These are phyloP conservation scores for Cenopis cana DNA, from an alignment of 2,888 invertebrate species.

Conservation along the genomic window DNA sequence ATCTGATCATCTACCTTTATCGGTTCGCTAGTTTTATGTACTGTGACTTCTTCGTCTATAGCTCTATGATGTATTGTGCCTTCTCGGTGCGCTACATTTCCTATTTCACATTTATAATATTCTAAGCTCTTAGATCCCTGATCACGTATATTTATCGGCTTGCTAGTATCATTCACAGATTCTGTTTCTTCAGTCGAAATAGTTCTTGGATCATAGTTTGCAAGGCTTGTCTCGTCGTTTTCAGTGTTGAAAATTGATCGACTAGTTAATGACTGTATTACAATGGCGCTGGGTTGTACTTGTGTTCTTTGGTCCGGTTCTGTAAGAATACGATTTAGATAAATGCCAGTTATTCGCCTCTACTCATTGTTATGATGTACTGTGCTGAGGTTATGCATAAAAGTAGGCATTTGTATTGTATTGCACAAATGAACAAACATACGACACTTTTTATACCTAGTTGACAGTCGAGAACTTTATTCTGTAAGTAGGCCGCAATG, in stretches of 20 bases:
- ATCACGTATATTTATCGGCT: neutral
- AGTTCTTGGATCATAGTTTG: neutral
- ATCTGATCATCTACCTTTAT: no score
- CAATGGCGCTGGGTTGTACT: neutral
- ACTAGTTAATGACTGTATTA: neutral
- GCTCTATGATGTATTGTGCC: neutral
- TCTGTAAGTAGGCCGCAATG: no score
- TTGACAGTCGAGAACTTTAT: no score
- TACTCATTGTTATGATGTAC: no score
- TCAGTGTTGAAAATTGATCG: neutral
- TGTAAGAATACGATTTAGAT: neutral
- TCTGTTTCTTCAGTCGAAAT: neutral
- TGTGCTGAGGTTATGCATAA: no score
- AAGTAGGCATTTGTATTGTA: no score
- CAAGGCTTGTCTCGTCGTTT: neutral
- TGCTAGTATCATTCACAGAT: neutral
- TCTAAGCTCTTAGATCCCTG: neutral
- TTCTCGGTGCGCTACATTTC: neutral
- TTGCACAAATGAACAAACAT: no score
- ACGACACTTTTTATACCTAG: no score
- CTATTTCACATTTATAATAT: neutral
- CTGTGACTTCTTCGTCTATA: neutral
- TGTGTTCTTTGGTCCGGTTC: neutral
- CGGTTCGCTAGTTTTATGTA: neutral
- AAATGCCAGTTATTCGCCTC: no score